Percentiles rank a stretch among this genome's conserved stretches.
phyloP scores from a whole-genome alignment of 1,140 invertebrate species.

The Pogonus chalceus region DNA sequence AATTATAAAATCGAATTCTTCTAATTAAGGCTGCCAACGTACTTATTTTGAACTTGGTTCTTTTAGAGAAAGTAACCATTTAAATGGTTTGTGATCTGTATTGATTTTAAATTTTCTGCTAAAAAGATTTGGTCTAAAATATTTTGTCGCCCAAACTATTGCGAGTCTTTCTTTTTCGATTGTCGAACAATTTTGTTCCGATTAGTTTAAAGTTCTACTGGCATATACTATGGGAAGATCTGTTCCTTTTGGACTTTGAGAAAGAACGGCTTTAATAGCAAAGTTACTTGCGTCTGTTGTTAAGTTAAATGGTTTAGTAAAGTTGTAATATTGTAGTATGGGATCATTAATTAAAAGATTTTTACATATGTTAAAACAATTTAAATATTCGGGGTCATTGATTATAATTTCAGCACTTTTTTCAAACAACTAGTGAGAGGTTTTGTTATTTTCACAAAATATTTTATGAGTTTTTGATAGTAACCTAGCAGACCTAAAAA shows the following conservation, averaged over 20 bases:
- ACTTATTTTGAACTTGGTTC: background rate
- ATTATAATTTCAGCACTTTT: slow-evolving; percentile 10
- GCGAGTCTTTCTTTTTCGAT: too few species aligned
- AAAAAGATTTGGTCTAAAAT: background rate
- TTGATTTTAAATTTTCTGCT: background rate
- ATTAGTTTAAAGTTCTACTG: too few species aligned
- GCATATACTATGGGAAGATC: too few species aligned
- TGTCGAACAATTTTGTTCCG: too few species aligned
- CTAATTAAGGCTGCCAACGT: background rate
- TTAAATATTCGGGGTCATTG: background rate
- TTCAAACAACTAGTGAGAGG: slow-evolving; percentile 11
- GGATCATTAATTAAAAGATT: slow-evolving; percentile 12
- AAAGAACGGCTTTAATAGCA: too few species aligned
- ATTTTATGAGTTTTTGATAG: slow-evolving; percentile 13
- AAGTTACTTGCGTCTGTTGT: too few species aligned
- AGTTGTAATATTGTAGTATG: slow-evolving; percentile 10
- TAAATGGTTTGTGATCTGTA: background rate
- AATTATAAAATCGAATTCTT: background rate
- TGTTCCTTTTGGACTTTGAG: too few species aligned
- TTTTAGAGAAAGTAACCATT: background rate
- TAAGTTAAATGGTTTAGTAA: too few species aligned
- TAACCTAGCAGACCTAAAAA: slow-evolving; percentile 13
- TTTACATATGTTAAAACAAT: slow-evolving; percentile 1
- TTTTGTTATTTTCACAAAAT: slow-evolving; percentile 15
- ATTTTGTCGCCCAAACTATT: too few species aligned